phyloP scores from a whole-genome alignment of 2,888 invertebrate species.

The Acronicta psi region DNA sequence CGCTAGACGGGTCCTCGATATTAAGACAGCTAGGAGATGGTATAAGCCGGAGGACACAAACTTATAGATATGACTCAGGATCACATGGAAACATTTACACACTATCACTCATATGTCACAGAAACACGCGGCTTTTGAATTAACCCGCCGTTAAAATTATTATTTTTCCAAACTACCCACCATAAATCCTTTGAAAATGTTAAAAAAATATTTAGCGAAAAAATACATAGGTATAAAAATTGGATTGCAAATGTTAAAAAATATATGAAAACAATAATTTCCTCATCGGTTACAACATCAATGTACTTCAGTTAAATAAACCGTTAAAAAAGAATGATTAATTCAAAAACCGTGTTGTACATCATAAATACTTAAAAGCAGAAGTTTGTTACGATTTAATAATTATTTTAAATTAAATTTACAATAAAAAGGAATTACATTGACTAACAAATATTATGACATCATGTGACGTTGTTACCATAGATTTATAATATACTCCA shows the following conservation, averaged over 20 bases:
- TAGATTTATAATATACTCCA: too few relatives aligned
- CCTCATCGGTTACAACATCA: conserved; percentile 22
- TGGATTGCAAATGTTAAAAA: background rate
- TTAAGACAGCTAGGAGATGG: conserved; percentile 44
- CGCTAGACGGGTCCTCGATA: conserved; percentile 30
- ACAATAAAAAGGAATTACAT: conserved; percentile 32
- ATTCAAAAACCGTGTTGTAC: conserved; percentile 38
- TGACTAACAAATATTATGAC: conserved; percentile 52
- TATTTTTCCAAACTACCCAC: too few relatives aligned
- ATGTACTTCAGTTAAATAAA: conserved; percentile 34
- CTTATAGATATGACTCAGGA: conserved; percentile 68
- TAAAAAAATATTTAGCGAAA: conserved; percentile 9
- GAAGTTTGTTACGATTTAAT: conserved; percentile 35
- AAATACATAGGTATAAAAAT: too few relatives aligned
- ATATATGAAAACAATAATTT: background rate
- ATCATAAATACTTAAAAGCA: conserved; percentile 46
- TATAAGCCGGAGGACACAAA: conserved; percentile 43
- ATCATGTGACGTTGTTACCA: conserved; percentile 21
- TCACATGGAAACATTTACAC: conserved; percentile 56
- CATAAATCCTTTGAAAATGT: background rate
- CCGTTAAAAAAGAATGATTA: background rate
- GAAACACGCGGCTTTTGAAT: conserved; percentile 35
- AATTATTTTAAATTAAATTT: conserved; percentile 34
- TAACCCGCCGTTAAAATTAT: conserved; percentile 1
- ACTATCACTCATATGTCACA: conserved; percentile 41